Conservation (phyloP, 2,797 vertebrate species). For the Balearica regulorum region DNA sequence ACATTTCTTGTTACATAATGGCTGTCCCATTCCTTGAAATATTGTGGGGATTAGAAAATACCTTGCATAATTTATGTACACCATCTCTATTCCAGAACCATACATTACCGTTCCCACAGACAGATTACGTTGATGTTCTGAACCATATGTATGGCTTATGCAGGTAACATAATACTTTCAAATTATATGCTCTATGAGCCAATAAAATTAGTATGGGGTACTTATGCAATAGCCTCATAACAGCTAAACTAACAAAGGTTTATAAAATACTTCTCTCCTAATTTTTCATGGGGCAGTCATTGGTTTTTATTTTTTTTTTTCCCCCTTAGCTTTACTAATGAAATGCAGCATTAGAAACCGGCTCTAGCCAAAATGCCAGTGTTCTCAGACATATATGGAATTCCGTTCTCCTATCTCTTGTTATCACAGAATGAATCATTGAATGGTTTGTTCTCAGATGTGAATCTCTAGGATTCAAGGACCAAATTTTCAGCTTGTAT, state of each 20-base stretch:
- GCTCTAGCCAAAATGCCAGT: background rate
- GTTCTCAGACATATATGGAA: background rate
- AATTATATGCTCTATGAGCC: conserved; percentile 40
- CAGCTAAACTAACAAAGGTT: conserved; percentile 51
- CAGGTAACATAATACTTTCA: conserved; percentile 49
- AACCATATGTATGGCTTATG: background rate
- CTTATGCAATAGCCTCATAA: conserved; percentile 21
- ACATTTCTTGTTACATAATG: conserved; percentile 51
- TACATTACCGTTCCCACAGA: conserved; percentile 11
- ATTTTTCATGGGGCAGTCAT: conserved; percentile 33
- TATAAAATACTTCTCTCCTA: conserved; percentile 44
- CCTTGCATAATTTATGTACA: conserved; percentile 59
- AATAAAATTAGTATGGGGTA: conserved; percentile 46
- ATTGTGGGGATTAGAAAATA: conserved; percentile 60
- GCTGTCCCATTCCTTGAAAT: conserved; percentile 59
- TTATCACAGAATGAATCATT: no score
- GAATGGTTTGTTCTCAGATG: background rate
- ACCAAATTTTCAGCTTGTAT: background rate
- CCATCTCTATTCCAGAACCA: conserved; percentile 18
- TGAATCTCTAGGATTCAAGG: background rate
- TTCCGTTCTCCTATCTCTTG: background rate
- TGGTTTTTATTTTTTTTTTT: background rate
- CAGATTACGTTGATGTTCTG: background rate
- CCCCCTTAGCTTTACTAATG: background rate
- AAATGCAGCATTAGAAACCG: background rate